Conservation (phyloP, 1,140 invertebrate genomes). For the Drosophila simulans region DNA sequence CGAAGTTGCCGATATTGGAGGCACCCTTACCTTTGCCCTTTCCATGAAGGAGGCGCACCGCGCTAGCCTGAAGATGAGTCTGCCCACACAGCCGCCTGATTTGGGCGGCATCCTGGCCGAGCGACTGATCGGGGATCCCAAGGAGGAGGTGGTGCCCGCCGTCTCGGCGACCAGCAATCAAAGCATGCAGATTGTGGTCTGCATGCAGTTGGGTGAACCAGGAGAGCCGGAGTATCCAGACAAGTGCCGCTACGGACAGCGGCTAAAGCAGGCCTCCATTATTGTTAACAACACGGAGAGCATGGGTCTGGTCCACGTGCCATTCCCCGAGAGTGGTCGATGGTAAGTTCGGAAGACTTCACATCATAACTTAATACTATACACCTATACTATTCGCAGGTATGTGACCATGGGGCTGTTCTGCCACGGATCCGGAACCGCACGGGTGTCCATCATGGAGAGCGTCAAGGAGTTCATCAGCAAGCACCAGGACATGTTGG, state of each 20-base stretch:
- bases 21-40: conserved; percentile 88
- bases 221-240: conserved; percentile 86
- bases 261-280: conserved; percentile 85
- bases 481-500: conserved; percentile 49
- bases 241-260: conserved; percentile 86
- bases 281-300: conserved; percentile 87
- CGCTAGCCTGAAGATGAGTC: conserved; percentile 83
- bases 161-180: conserved; percentile 70
- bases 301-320: conserved; percentile 88
- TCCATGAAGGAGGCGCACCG: conserved; percentile 86
- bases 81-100: conserved; percentile 48
- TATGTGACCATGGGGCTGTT: conserved; percentile 88
- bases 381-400: conserved; percentile 15
- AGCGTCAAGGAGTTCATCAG: conserved; percentile 79
- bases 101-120: conserved; percentile 70
- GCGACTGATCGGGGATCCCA: conserved; percentile 56
- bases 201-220: conserved; percentile 86
- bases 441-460: conserved; percentile 66
- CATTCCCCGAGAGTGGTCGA: conserved; percentile 90
- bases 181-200: conserved; percentile 86
- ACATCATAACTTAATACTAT: not conserved
- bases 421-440: conserved; percentile 85
- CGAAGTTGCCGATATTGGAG: conserved; percentile 89
- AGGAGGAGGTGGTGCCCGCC: conserved; percentile 14
- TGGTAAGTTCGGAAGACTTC: conserved; percentile 86